phyloP scores from a whole-genome alignment of 2,797 vertebrate species.

The Rhabdophis nuchalis region DNA sequence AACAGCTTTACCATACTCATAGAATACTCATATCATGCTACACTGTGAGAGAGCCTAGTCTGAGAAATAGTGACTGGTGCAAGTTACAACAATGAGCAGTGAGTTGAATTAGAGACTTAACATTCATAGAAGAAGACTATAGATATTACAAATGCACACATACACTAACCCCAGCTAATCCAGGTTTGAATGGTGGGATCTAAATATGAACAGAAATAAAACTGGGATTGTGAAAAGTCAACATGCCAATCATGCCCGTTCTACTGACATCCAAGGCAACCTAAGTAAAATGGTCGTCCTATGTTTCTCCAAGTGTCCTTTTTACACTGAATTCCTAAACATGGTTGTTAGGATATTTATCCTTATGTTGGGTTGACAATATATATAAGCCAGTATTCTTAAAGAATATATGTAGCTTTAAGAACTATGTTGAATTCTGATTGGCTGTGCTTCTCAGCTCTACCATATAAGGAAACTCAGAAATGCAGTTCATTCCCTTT shows the following conservation, averaged over 20 bases:
- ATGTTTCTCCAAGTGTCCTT: neutral
- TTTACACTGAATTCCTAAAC: neutral
- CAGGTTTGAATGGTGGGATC: neutral
- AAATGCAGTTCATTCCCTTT: too few species aligned
- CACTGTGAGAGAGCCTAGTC: neutral
- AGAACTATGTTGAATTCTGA: too few species aligned
- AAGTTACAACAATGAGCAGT: neutral
- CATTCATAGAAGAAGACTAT: neutral
- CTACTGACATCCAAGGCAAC: neutral
- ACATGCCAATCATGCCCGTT: neutral
- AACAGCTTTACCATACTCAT: too few species aligned
- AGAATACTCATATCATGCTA: neutral
- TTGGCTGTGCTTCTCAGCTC: too few species aligned
- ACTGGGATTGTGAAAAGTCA: neutral
- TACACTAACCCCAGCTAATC: neutral
- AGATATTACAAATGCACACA: neutral
- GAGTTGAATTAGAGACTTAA: neutral
- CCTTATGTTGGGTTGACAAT: too few species aligned
- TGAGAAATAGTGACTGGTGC: neutral
- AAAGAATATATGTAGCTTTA: too few species aligned
- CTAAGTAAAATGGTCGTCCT: neutral
- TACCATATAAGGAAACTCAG: too few species aligned
- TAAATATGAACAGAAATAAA: neutral
- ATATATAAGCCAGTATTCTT: too few species aligned
- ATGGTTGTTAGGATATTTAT: too few species aligned